A percentile compares a stretch with the other conserved stretches of the same genome.
These are phyloP conservation scores for Cotesia chilonis DNA, from an alignment of 1,140 invertebrate species.

Conservation along the genomic window DNA sequence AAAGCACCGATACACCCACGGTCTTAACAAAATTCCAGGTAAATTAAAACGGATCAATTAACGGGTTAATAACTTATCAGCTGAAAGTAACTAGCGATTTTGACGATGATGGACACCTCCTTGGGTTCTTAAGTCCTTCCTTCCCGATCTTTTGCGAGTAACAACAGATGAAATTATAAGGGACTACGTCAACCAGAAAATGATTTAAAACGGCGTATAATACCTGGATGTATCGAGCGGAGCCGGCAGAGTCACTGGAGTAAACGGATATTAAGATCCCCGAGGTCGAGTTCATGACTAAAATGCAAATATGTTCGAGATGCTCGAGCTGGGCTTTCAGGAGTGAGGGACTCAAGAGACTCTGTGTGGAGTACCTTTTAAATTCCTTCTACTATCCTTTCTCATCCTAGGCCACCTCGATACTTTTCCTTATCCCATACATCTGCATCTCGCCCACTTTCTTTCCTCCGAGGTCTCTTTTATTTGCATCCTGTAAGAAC, in stretches of 20 bases:
- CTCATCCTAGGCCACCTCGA: conserved; percentile 13
- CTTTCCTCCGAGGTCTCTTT: conserved; percentile 1
- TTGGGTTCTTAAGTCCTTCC: conserved; percentile 4
- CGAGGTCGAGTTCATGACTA: conserved; percentile 50
- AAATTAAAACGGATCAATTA: conserved; percentile 54
- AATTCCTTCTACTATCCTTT: conserved; percentile 27
- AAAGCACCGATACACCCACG: conserved; percentile 40
- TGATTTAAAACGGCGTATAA: conserved; percentile 33
- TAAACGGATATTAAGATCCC: conserved; percentile 49
- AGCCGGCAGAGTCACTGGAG: conserved; percentile 25
- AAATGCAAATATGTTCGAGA: conserved; percentile 56
- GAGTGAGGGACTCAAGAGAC: conserved; percentile 16
- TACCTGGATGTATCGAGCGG: conserved; percentile 26
- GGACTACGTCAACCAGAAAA: conserved; percentile 9
- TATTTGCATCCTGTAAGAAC: conserved; percentile 36
- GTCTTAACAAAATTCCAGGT: conserved; percentile 52
- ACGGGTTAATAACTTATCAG: conserved; percentile 47
- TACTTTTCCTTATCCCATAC: conserved; percentile 17
- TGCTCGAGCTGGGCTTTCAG: conserved; percentile 32
- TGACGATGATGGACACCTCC: not conserved
- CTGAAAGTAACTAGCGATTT: not conserved
- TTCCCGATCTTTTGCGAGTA: not conserved
- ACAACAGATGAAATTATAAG: not conserved
- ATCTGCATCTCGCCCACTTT: conserved; percentile 23
- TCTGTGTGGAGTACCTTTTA: conserved; percentile 32